Evolutionary conservation across 2,888 invertebrate species (phyloP), one percentile per base, ranked within the genome.

Genomic region (Andrena haemorrhoa): DNA sequence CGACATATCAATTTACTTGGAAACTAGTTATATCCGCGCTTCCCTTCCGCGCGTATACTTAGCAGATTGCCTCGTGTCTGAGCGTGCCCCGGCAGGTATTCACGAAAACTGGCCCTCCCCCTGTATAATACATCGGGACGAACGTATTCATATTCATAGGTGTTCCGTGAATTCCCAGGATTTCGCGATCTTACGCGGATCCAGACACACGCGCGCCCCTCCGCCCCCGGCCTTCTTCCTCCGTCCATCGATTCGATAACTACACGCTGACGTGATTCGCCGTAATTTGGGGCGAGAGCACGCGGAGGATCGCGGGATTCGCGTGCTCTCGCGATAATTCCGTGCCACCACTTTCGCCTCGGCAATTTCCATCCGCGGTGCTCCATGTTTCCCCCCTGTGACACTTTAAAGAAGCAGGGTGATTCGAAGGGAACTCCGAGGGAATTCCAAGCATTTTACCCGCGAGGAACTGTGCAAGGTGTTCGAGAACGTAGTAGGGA

Each of bases 241-340:
- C 7, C 16, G 8, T 33, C 6, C 51, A 26, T 23, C 35, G 60
- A 31, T 77, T 71, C 86, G 77, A 79, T 82, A 79, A 86, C 63
- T 77, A 70, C 71, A 33, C 49, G 60, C 66, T 79, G 66, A 60
- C 86, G 86, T 87, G 87, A 87, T 87, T 63, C 63, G 47, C 63
- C 35, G 73, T 64, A 79, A 79, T 80, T 80, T 80, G 29, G 23
- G n/a, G 41, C 56, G 58, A 35, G 29, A 41, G 12, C 70, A 1
- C 41, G 47, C 47, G 51, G 60, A 26, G 65, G 66, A 53, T 71
- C 65, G 66, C 20, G 65, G 31, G 60, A 41, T 63, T 80, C 79
- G 80, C 80, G 80, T 80, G 79, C 49, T n/a, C 20, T 35, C 53
- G 73, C 60, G 49, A 35, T 47, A 63, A 77, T 60, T 60, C 65